phyloP scores from a whole-genome alignment of 2,113 vertebrate species.

The Proteles cristata region DNA sequence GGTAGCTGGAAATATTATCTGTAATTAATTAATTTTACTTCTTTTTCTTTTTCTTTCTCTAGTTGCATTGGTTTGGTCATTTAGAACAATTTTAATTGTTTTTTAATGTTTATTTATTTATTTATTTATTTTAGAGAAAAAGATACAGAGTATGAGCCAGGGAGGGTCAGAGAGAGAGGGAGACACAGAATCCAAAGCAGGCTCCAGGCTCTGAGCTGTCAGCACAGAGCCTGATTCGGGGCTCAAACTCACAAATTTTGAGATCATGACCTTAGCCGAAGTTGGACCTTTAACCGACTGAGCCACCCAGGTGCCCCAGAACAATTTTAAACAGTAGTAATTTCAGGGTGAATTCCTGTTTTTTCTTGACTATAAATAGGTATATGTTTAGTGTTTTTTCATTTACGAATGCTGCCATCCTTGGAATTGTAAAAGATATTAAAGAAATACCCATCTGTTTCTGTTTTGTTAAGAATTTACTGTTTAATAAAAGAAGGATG shows the following conservation, averaged over 20 bases:
- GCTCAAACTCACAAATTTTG: too few species aligned
- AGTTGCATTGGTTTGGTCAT: neutral
- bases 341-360: neutral
- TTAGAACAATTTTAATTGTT: neutral
- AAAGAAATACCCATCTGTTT: neutral
- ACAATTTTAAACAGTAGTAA: neutral
- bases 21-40: neutral
- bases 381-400: neutral
- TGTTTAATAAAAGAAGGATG: neutral
- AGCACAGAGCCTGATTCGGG: too few species aligned
- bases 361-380: neutral
- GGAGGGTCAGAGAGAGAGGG: too few species aligned
- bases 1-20: neutral
- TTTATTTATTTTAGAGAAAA: too few species aligned
- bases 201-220: too few species aligned
- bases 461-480: neutral
- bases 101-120: too few species aligned
- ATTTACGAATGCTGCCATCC: neutral
- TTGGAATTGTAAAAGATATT: neutral
- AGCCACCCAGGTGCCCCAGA: too few species aligned
- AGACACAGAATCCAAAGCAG: too few species aligned
- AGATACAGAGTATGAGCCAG: too few species aligned
- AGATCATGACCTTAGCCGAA: too few species aligned
- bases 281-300: too few species aligned
- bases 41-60: neutral